Evolutionary conservation across 2,888 invertebrate genomes (phyloP), one percentile per base, ranked within the genome.

Genomic region (Metacarcinus magister): DNA sequence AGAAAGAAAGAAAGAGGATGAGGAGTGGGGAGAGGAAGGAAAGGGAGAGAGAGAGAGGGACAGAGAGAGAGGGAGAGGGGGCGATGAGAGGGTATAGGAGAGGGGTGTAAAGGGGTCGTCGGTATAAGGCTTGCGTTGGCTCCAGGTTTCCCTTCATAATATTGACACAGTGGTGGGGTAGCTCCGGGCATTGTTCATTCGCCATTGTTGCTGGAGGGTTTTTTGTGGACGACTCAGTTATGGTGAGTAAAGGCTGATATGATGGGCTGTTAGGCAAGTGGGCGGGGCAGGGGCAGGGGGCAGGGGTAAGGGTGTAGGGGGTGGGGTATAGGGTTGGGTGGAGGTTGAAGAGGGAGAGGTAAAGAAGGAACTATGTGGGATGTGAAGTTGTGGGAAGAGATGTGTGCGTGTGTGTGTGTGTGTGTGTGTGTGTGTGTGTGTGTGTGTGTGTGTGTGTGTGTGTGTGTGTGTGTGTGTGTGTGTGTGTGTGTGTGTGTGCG

Each of bases 171-270:
- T 67, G 93, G 67, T 60, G 32, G 32, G 60, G 23, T 39, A 54
- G 93, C 54, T 48, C 67, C 16, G 32, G 16, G 48, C 39, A 39
- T 67, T 60, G 60, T 93, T 75, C 93, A 67, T n/a, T n/a, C 93
- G 8, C 93, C 93, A 93, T 93, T 93, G 93, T 93, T 67, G 43
- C 67, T 75, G 0, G 13, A 60, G 60, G 39, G 32, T 60, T 93
- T 93, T 93, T 93, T 75, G 93, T 75, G 75, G 10, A 75, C 60
- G 60, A 93, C 93, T 60, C 60, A 54, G 93, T 93, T 93, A 93
- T 93, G 93, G 93, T 43, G 39, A 60, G 93, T 39, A 60, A 60
- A 44, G 93, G 54, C 39, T 48, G 93, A 75, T 93, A 75, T 60
- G 60, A 75, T 75, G 93, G 60, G 39, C 39, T 75, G 67, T 93